These are phyloP conservation scores for Liposcelis brunnea DNA, from an alignment of 2,888 invertebrate species.

Conservation along the genomic window DNA sequence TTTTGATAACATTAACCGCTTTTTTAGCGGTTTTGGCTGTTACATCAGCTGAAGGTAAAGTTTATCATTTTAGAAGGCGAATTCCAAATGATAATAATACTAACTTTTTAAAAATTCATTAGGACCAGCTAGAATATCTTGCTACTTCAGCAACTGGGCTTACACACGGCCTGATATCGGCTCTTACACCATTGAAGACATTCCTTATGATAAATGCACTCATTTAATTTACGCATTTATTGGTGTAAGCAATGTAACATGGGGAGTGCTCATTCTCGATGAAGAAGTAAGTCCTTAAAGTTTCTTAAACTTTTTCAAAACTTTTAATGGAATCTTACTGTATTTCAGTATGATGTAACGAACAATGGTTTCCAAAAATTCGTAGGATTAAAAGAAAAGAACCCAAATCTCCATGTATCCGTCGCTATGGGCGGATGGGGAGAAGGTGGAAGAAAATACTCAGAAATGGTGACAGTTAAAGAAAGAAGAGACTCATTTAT, in stretches of 20 bases:
- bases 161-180: conserved; percentile 68
- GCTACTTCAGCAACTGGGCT: conserved; percentile 69
- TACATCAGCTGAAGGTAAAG: background rate
- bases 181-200: conserved; percentile 62
- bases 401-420: conserved; percentile 56
- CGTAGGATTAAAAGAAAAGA: conserved; percentile 46
- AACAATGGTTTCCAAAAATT: conserved; percentile 64
- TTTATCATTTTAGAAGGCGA: background rate
- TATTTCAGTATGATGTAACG: conserved; percentile 47
- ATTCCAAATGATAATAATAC: conserved; percentile 2
- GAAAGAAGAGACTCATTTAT: conserved; percentile 52
- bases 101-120: background rate
- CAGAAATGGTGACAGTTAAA: conserved; percentile 57
- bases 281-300: conserved; percentile 44
- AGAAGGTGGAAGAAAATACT: conserved; percentile 77
- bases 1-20: no score
- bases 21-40: no score
- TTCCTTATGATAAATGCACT: conserved; percentile 67
- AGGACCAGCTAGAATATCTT: conserved; percentile 30
- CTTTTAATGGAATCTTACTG: background rate
- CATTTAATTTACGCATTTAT: conserved; percentile 80
- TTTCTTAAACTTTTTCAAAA: background rate
- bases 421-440: conserved; percentile 84
- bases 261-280: conserved; percentile 63
- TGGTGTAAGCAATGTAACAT: conserved; percentile 59